Conservation (phyloP, 2,113 vertebrate genomes). For the Manacus vitellinus region DNA sequence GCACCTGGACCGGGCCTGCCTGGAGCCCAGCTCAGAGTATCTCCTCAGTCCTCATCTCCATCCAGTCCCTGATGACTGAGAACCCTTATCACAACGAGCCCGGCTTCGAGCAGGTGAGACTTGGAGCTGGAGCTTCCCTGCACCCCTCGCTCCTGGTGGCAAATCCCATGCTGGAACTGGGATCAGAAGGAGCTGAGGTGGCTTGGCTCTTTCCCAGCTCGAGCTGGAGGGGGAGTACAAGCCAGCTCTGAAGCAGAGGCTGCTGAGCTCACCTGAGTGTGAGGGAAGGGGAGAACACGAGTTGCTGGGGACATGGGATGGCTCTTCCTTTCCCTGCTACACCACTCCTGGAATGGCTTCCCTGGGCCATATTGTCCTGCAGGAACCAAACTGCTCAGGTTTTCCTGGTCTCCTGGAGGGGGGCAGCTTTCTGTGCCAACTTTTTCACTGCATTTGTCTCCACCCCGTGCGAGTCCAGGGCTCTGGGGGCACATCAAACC, state of each 20-base stretch:
- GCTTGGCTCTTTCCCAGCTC: not conserved
- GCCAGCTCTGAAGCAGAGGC: not conserved
- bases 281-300: not conserved
- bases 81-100: slow-evolving; percentile 99
- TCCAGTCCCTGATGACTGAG: slow-evolving; percentile 98
- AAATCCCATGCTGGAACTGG: not conserved
- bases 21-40: slow-evolving; percentile 99
- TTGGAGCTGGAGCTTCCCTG: not conserved
- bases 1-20: slow-evolving; percentile 97
- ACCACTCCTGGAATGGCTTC: not conserved
- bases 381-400: not conserved
- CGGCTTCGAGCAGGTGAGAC: slow-evolving; percentile 93
- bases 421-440: not conserved
- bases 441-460: not conserved
- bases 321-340: not conserved
- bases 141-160: not conserved
- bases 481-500: not conserved
- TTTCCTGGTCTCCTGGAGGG: not conserved
- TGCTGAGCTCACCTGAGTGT: not conserved
- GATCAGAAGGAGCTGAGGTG: not conserved
- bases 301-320: not conserved
- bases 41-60: slow-evolving; percentile 98
- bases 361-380: fast-evolving
- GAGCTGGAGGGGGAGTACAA: not conserved
- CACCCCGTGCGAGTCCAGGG: not conserved